Conservation (phyloP, 2,113 vertebrate species). For the Megaleporinus macrocephalus region DNA sequence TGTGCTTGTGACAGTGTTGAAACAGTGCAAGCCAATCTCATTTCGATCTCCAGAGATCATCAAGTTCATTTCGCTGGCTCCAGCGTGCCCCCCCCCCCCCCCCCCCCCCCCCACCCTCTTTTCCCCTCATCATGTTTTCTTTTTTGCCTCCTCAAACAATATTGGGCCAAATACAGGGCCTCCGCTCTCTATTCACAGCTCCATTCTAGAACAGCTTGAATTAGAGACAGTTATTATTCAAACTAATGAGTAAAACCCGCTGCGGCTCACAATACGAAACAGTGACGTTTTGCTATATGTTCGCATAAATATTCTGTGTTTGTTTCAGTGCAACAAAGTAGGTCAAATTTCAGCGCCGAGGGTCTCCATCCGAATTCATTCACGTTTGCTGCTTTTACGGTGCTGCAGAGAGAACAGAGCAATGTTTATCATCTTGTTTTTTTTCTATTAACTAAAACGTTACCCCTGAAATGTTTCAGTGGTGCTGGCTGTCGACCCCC, state of each 20-base stretch:
- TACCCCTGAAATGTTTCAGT: neutral
- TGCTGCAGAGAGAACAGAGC: neutral
- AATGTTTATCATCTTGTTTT: neutral
- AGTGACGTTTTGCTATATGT: conserved; percentile 18
- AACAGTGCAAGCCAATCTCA: conserved; percentile 82
- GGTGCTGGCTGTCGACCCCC: neutral
- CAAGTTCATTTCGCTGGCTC: conserved; percentile 79
- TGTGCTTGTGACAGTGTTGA: conserved; percentile 76
- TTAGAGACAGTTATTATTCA: conserved; percentile 82
- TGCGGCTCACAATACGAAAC: conserved; percentile 26
- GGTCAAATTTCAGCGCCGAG: neutral
- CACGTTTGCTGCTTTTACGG: neutral
- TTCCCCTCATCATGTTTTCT: conserved; percentile 56
- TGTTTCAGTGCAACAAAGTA: neutral
- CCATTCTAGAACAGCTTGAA: conserved; percentile 79
- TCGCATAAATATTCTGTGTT: neutral
- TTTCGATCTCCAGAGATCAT: conserved; percentile 81
- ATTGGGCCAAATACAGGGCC: conserved; percentile 80
- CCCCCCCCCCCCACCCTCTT: conserved; percentile 44
- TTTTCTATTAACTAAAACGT: neutral
- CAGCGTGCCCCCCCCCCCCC: conserved; percentile 26
- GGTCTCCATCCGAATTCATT: neutral
- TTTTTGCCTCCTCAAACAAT: conserved; percentile 73
- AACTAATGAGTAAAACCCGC: conserved; percentile 79
- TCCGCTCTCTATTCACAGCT: conserved; percentile 77